These are phyloP conservation scores for Tholera decimalis DNA, from an alignment of 2,888 invertebrate genomes.

Conservation along the genomic window DNA sequence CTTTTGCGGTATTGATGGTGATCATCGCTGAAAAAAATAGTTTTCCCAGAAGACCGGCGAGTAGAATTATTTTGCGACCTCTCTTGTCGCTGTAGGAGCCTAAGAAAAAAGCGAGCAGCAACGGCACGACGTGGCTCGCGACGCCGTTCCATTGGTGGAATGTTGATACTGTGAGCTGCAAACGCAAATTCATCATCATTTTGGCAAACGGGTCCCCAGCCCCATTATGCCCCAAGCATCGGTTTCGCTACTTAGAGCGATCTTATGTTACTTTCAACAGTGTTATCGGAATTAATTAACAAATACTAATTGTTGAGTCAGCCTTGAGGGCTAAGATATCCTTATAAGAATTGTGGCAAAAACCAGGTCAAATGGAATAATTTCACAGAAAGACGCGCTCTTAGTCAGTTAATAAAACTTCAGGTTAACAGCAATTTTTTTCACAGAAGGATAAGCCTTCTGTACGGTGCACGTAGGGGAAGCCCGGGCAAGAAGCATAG, in stretches of 20 bases:
- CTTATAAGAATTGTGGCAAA: too few relatives aligned
- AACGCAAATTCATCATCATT: slow-evolving; percentile 11
- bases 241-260: background rate
- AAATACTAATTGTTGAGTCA: too few relatives aligned
- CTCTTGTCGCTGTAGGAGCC: slow-evolving; percentile 96
- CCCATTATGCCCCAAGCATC: background rate
- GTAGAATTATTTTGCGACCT: slow-evolving; percentile 94
- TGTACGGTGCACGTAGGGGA: too few relatives aligned
- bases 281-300: background rate
- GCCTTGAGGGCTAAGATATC: too few relatives aligned
- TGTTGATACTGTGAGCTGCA: slow-evolving; percentile 93
- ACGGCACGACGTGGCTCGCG: slow-evolving; percentile 94
- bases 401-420: too few relatives aligned
- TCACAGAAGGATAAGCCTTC: too few relatives aligned
- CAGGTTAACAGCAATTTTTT: too few relatives aligned
- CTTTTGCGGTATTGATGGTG: slow-evolving; percentile 93
- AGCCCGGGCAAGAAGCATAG: too few relatives aligned
- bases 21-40: slow-evolving; percentile 94
- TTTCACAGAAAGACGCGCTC: too few relatives aligned
- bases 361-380: too few relatives aligned
- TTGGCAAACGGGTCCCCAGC: background rate
- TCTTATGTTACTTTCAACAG: background rate
- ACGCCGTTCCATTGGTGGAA: slow-evolving; percentile 96
- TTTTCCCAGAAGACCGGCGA: slow-evolving; percentile 94
- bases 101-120: slow-evolving; percentile 94